Base-by-base conservation (phyloP, 2,113 vertebrate genomes). In the Excalfactoria chinensis region DNA sequence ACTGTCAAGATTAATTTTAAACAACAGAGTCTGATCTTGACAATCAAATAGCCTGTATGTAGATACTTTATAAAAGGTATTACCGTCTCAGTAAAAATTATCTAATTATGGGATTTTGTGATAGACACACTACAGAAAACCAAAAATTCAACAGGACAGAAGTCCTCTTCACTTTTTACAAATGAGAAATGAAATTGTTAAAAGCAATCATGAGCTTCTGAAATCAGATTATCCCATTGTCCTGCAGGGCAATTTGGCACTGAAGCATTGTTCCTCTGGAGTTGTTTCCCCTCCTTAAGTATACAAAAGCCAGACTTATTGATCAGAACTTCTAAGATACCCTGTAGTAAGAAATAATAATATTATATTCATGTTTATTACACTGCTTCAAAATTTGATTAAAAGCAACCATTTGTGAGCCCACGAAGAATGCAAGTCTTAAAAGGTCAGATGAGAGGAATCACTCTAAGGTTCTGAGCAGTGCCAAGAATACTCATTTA, bases 221-320 rank as follows among this genome's bases (percentile, higher is more conserved):
- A 93, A 96, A 96, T 96, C 69, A 81, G 62, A 96, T 96, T 95
- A 95, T 58, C 82, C 13, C 37, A 8, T 15, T 88, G 94, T 77
- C 93, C 93, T 69, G 78, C 66, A 85, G 96, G 93, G 82, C 72
- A 69, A 44, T 89, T 64, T 84, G 93, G 89, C 91, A 91, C 85
- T 78, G 85, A 96, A 40, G 51, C 55, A 82, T 96, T 84, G 74
- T 49, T 93, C 68, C 84, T 85, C 83, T 74, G 72, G 79, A 90
- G 64, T 91, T 77, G 64, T 60, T 90, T 88, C 92, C 90, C 92
- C 75, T 89, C 66, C 84, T 95, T 79, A 48, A 77, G 87, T 58
- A 93, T 51, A 93, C 3, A 0, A 95, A 93, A 93, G 82, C 87
- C 60, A 96, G 79, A 28, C 87, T 59, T 95, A 95, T 94, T 93